Conservation (phyloP, 2,797 vertebrate genomes). For the Onychomys torridus region DNA sequence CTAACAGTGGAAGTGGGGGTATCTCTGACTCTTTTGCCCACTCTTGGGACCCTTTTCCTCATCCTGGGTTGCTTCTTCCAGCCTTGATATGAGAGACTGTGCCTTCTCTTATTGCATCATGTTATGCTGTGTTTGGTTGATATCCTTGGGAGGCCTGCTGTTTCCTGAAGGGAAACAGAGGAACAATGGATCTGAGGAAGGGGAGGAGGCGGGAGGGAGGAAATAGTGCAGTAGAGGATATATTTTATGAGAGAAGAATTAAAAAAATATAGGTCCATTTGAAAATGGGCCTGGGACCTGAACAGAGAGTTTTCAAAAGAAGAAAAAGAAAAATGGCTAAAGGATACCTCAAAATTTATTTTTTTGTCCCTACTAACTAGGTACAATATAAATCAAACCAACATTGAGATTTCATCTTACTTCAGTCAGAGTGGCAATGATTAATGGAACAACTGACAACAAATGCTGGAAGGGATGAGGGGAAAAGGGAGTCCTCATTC, state of each 20-base stretch:
- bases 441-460: background rate
- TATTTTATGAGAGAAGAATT: background rate
- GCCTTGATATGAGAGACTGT: background rate
- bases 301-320: background rate
- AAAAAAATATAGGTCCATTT: background rate
- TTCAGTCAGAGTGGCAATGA: background rate
- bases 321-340: background rate
- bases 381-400: background rate
- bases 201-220: background rate
- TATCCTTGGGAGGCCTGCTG: background rate
- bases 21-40: background rate
- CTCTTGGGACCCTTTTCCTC: background rate
- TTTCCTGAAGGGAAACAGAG: background rate
- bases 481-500: background rate
- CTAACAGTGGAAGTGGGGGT: background rate
- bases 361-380: background rate
- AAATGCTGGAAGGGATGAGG: background rate
- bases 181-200: background rate
- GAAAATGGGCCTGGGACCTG: background rate
- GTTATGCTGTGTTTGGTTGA: too few relatives aligned
- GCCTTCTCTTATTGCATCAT: background rate
- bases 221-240: background rate
- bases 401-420: background rate
- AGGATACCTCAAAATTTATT: background rate
- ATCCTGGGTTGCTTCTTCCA: background rate